Conservation (phyloP, 2,113 vertebrate genomes). For the Zeus faber region DNA sequence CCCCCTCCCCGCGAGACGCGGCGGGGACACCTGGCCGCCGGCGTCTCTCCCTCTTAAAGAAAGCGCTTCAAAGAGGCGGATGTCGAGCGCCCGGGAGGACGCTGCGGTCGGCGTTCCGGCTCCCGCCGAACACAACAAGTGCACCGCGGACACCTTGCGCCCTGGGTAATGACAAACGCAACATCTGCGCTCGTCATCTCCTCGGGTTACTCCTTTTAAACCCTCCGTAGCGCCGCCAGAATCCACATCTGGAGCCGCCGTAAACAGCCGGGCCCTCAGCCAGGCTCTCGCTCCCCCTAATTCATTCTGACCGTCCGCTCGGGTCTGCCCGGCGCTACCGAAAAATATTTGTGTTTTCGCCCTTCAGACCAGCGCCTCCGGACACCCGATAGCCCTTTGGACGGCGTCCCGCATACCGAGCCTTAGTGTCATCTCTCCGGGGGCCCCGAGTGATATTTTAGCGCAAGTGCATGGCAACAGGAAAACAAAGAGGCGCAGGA, state of each 20-base stretch:
- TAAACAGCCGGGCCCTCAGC: conserved; percentile 54
- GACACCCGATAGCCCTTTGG: conserved; percentile 67
- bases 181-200: conserved; percentile 25
- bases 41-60: too few species aligned
- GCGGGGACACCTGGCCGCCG: conserved; percentile 60
- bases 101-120: conserved; percentile 23
- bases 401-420: conserved; percentile 50
- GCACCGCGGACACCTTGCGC: conserved; percentile 58
- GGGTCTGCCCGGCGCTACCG: conserved; percentile 57
- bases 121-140: conserved; percentile 38
- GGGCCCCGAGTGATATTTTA: conserved; percentile 70
- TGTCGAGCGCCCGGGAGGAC: conserved; percentile 25
- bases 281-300: conserved; percentile 61
- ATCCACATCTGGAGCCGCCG: conserved; percentile 63
- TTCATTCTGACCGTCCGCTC: conserved; percentile 62
- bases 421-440: conserved; percentile 56
- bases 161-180: conserved; percentile 47
- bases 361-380: conserved; percentile 39
- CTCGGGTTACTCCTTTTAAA: conserved; percentile 22
- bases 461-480: conserved; percentile 80
- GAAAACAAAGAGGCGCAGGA: conserved; percentile 74
- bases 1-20: conserved; percentile 28
- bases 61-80: conserved; percentile 52
- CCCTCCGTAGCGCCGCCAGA: conserved; percentile 22
- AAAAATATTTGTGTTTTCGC: conserved; percentile 68